phyloP scores from a whole-genome alignment of 2,797 vertebrate genomes.

The Coendou prehensilis region DNA sequence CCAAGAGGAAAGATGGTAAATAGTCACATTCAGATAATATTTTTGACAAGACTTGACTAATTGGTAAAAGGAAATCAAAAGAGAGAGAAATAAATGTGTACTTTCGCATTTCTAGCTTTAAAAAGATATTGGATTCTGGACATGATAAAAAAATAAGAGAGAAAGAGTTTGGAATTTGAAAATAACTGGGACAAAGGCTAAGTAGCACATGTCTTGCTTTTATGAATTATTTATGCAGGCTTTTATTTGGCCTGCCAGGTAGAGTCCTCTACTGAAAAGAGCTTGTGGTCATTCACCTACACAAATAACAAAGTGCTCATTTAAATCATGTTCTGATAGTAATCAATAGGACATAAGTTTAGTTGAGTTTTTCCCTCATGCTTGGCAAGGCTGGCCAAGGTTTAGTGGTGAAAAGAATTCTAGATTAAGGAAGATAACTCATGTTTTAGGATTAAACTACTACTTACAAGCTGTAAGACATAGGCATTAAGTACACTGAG shows the following conservation, averaged over 20 bases:
- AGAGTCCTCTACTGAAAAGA: not conserved
- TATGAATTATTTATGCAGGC: not conserved
- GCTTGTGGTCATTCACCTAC: not conserved
- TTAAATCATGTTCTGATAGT: not conserved
- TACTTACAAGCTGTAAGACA: not conserved
- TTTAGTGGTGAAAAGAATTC: not conserved
- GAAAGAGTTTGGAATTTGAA: not conserved
- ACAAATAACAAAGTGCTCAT: not conserved
- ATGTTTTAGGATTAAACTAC: not conserved
- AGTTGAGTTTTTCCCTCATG: not conserved
- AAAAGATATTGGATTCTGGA: not conserved
- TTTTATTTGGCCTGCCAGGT: not conserved
- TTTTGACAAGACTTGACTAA: conserved; percentile 13
- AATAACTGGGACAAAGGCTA: not conserved
- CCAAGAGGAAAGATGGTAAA: not conserved
- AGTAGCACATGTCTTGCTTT: not conserved
- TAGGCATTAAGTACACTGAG: not conserved
- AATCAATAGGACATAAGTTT: not conserved
- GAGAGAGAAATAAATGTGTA: not conserved
- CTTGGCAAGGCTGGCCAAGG: not conserved
- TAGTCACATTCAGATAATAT: not conserved
- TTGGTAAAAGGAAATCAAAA: conserved; percentile 14
- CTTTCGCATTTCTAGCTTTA: conserved; percentile 19
- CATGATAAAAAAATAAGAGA: not conserved
- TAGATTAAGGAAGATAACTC: not conserved